Percentiles rank a stretch among this genome's conserved stretches.
Evolutionary conservation across 2,797 vertebrate genomes (phyloP).

Genomic region (Acanthis flammea): DNA sequence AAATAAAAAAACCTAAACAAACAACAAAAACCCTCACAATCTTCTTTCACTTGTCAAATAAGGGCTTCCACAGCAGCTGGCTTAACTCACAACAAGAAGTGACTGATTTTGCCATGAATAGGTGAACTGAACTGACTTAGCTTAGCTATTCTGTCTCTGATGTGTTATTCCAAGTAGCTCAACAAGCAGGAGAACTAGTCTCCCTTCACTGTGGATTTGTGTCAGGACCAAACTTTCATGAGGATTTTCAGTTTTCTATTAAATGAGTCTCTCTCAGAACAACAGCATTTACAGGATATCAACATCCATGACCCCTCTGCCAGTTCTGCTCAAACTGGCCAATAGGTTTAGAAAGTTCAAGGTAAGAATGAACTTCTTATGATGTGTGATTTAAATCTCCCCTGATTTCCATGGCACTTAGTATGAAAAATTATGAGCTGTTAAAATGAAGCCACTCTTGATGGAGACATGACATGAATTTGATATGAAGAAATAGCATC

Average conservation of each 20-base stretch:
- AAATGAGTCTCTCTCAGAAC: neutral
- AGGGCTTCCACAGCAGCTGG: neutral
- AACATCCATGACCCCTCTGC: accelerated
- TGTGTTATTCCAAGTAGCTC: neutral
- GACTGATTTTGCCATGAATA: neutral
- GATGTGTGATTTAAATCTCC: neutral
- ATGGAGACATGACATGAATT: neutral
- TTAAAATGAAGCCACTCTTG: neutral
- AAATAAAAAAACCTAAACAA: neutral
- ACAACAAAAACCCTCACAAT: neutral
- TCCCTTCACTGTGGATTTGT: neutral
- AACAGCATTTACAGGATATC: neutral
- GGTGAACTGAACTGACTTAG: neutral
- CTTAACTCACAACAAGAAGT: neutral
- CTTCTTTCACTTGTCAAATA: neutral
- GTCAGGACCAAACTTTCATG: neutral
- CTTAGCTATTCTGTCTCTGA: neutral
- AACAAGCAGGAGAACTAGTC: neutral
- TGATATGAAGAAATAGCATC: neutral
- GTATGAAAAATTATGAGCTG: neutral
- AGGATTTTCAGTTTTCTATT: neutral
- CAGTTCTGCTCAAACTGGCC: neutral
- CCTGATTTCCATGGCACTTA: accelerated
- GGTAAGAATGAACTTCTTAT: neutral
- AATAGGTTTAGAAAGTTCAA: neutral